A percentile compares a stretch with the other conserved stretches of the same genome.
These are phyloP conservation scores for Tortricodes alternella DNA, from an alignment of 2,888 invertebrate species.

Conservation along the genomic window DNA sequence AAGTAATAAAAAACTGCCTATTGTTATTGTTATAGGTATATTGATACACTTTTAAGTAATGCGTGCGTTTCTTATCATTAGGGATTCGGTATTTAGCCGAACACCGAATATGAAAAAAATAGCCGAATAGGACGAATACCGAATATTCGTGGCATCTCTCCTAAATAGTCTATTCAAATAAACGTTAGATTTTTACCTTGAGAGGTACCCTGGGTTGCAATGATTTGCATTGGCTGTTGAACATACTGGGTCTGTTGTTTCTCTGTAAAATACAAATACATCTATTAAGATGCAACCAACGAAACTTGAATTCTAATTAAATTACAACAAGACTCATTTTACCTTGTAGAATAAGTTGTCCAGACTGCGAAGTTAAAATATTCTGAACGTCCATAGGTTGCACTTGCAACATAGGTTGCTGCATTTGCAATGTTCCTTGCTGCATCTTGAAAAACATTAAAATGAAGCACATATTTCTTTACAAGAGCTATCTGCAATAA, in stretches of 20 bases:
- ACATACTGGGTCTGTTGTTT: constrained; percentile 69
- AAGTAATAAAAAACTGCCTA: too few relatives aligned
- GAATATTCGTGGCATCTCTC: too few relatives aligned
- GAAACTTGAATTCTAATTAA: not conserved
- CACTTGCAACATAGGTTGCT: constrained; percentile 65
- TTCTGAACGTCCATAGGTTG: constrained; percentile 78
- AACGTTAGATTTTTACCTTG: constrained; percentile 56
- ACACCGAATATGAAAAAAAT: too few relatives aligned
- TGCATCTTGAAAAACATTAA: constrained; percentile 42
- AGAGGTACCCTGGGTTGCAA: constrained; percentile 65
- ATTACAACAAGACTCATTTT: constrained; percentile 1
- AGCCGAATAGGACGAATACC: too few relatives aligned
- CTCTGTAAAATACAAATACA: constrained; percentile 45
- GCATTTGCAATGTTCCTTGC: constrained; percentile 51
- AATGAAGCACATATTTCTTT: not conserved
- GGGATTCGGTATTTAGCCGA: too few relatives aligned
- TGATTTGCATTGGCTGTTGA: constrained; percentile 76
- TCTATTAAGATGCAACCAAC: not conserved
- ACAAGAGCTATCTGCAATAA: too few relatives aligned
- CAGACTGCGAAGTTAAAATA: constrained; percentile 69
- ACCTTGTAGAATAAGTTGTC: constrained; percentile 77
- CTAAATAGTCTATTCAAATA: not conserved
- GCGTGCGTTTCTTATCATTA: too few relatives aligned
- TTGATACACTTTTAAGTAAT: too few relatives aligned
- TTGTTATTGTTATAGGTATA: too few relatives aligned